phyloP scores from a whole-genome alignment of 2,888 invertebrate species.

The Diaperis boleti region DNA sequence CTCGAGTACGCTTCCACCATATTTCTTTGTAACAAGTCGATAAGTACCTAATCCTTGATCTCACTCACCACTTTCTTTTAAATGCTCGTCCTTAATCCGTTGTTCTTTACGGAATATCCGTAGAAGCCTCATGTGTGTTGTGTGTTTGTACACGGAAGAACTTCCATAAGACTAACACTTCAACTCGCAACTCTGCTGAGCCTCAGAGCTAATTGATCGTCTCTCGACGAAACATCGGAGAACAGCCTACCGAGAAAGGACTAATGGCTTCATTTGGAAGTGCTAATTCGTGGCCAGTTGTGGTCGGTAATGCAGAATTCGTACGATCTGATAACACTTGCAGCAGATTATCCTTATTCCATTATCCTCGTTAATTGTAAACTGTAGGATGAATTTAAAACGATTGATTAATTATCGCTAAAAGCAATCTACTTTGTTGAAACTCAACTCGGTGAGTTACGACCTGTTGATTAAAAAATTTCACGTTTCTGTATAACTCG shows the following conservation, averaged over 20 bases:
- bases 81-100: slow-evolving; percentile 26
- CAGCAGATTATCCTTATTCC: slow-evolving; percentile 33
- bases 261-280: slow-evolving; percentile 41
- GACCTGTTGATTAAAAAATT: slow-evolving; percentile 36
- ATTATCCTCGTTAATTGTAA: slow-evolving; percentile 31
- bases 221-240: slow-evolving; percentile 34
- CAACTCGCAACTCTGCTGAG: slow-evolving; percentile 16
- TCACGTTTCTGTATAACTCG: slow-evolving; percentile 23
- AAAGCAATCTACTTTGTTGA: slow-evolving; percentile 25
- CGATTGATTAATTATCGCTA: slow-evolving; percentile 30
- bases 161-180: slow-evolving; percentile 25
- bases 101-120: slow-evolving; percentile 36
- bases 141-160: slow-evolving; percentile 24
- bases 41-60: slow-evolving; percentile 28
- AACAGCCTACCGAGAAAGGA: slow-evolving; percentile 26
- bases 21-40: slow-evolving; percentile 12
- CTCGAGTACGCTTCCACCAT: not conserved
- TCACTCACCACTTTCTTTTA: slow-evolving; percentile 25
- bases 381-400: slow-evolving; percentile 23
- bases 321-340: slow-evolving; percentile 43
- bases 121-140: slow-evolving; percentile 28
- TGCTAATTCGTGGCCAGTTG: slow-evolving; percentile 47
- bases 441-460: slow-evolving; percentile 16
- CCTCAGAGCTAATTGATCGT: slow-evolving; percentile 41
- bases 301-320: slow-evolving; percentile 42